Conservation (phyloP, 2,888 invertebrate species). For the Trissoscelio sp. region DNA sequence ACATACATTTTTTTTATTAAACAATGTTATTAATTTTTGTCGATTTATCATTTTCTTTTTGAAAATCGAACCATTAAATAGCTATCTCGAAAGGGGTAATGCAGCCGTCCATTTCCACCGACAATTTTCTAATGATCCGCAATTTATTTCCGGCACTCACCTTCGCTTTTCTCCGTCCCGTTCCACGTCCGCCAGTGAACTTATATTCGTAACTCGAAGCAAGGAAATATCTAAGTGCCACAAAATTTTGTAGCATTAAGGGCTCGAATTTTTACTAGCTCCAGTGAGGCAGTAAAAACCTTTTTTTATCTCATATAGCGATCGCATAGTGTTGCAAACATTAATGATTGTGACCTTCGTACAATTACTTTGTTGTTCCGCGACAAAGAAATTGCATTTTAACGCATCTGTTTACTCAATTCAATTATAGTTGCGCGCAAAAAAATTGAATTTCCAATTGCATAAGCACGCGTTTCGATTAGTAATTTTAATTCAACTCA, state of each 20-base stretch:
- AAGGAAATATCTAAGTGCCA: slow-evolving; percentile 57
- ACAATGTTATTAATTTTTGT: neutral
- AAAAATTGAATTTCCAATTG: neutral
- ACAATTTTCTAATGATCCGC: slow-evolving; percentile 72
- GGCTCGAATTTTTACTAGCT: slow-evolving; percentile 18
- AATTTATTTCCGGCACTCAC: slow-evolving; percentile 72
- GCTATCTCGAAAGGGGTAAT: slow-evolving; percentile 46
- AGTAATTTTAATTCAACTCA: slow-evolving; percentile 46
- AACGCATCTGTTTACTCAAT: no score
- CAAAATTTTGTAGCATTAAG: slow-evolving; percentile 62
- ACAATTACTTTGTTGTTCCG: neutral
- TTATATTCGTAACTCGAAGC: slow-evolving; percentile 30
- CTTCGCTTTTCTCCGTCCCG: slow-evolving; percentile 56
- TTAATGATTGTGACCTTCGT: neutral
- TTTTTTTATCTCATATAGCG: neutral
- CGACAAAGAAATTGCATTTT: neutral
- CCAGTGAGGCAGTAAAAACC: neutral
- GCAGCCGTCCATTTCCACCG: slow-evolving; percentile 68
- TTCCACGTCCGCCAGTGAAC: slow-evolving; percentile 31
- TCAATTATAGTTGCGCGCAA: no score
- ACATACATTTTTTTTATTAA: no score
- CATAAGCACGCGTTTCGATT: slow-evolving; percentile 27
- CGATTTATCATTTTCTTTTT: neutral
- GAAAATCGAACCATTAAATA: slow-evolving; percentile 24
- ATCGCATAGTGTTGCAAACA: neutral